Evolutionary conservation across 2,113 vertebrate species (phyloP).

Genomic region (Sturnus vulgaris): DNA sequence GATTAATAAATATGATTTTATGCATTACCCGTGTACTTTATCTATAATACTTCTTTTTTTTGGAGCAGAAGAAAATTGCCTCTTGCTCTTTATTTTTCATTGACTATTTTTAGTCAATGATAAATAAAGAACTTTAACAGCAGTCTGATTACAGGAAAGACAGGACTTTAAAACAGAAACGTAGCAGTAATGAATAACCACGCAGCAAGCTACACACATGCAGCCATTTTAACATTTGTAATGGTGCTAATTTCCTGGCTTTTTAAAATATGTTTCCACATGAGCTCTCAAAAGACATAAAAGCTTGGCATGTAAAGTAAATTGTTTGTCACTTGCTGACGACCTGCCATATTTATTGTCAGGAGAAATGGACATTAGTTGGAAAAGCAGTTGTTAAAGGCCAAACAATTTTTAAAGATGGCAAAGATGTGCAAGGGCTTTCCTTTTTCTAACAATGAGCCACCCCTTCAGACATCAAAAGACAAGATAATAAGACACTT

Average conservation of each 20-base stretch:
- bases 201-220: neutral
- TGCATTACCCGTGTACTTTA: slow-evolving; percentile 16
- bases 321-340: slow-evolving; percentile 87
- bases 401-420: slow-evolving; percentile 92
- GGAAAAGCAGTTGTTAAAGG: slow-evolving; percentile 98
- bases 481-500: slow-evolving; percentile 99
- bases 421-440: slow-evolving; percentile 89
- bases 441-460: slow-evolving; percentile 94
- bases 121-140: slow-evolving; percentile 65
- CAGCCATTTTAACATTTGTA: slow-evolving; percentile 79
- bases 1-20: slow-evolving; percentile 63
- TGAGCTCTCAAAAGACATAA: slow-evolving; percentile 89
- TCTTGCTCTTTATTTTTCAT: slow-evolving; percentile 63
- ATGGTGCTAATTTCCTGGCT: slow-evolving; percentile 83
- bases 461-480: slow-evolving; percentile 99
- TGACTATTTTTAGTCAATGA: slow-evolving; percentile 64
- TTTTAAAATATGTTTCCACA: slow-evolving; percentile 90
- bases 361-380: slow-evolving; percentile 97
- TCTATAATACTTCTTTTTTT: slow-evolving; percentile 33
- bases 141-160: slow-evolving; percentile 30
- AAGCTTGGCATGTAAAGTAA: slow-evolving; percentile 87
- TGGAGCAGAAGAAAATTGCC: slow-evolving; percentile 28
- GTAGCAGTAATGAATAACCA: slow-evolving; percentile 38
- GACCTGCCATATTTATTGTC: slow-evolving; percentile 96
- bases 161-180: slow-evolving; percentile 47